Base-by-base conservation (phyloP, 2,888 invertebrate species). In the Schrankia costaestrigalis region DNA sequence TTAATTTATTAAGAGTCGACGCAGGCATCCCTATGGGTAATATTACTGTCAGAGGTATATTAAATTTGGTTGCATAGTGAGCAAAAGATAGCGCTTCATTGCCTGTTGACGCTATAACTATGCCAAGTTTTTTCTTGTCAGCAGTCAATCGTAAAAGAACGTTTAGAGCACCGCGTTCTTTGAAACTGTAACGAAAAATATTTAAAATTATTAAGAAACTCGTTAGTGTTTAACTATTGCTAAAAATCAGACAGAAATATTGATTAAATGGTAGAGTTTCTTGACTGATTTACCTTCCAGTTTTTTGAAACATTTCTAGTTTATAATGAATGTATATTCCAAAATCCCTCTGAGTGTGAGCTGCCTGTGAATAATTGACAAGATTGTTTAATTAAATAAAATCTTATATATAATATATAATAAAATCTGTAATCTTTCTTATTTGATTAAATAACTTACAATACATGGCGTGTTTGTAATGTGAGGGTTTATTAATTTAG, bases 151-250 rank as follows among this genome's bases (percentile, higher is more conserved):
- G 86, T 53, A 90, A 71, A 14, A 94, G 74, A 1, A 90, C 90
- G 63, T 92, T 92, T 21, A 92, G 64, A 0, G 91, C 91, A 11
- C 94, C 94, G 55, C 94, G 79, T 67, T 93, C 94, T 73, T 94
- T 94, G 66, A 93, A 93, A 69, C 93, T 93, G 62, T 17, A 63
- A 61, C 10, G 26, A 19, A 14, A 3, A 8, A 21, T n/a, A 11
- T 15, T 3, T 8, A 13, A 12, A 7, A 11, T 21, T 26, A 23
- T 7, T 14, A 13, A 13, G 9, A 14, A 9, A 13, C 4, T 5
- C 9, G 2, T 8, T 25, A 14, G 8, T 11, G 5, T 15, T 10
- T n/a, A n/a, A n/a, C n/a, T n/a, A n/a, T n/a, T n/a, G 17, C 15
- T 25, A n/a, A n/a, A n/a, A n/a, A n/a, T n/a, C n/a, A n/a, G n/a